phyloP scores from a whole-genome alignment of 1,140 invertebrate species.

The Panagrolaimus sp. region DNA sequence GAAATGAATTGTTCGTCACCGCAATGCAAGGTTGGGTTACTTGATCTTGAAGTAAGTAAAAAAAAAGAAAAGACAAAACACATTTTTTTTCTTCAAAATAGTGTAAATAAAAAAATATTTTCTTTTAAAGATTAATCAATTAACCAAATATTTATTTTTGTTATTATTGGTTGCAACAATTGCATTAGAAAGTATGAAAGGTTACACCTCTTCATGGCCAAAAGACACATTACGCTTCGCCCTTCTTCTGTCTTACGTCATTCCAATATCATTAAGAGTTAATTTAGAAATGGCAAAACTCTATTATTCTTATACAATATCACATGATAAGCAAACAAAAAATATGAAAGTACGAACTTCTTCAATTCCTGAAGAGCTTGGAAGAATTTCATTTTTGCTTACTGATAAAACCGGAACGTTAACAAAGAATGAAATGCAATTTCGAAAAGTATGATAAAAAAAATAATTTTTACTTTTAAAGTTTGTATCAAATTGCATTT shows the following conservation, averaged over 20 bases:
- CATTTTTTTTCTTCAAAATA: too few species aligned
- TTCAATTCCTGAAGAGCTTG: slow-evolving; percentile 94
- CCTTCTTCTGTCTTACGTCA: slow-evolving; percentile 95
- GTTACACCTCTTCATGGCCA: slow-evolving; percentile 70
- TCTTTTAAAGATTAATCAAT: slow-evolving; percentile 31
- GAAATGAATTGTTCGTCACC: slow-evolving; percentile 97
- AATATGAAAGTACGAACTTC: slow-evolving; percentile 92
- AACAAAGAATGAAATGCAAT: slow-evolving; percentile 94
- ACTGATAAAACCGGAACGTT: slow-evolving; percentile 97
- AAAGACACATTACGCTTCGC: slow-evolving; percentile 91
- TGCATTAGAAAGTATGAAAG: slow-evolving; percentile 74
- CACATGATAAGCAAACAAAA: slow-evolving; percentile 81
- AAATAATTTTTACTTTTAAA: slow-evolving; percentile 17
- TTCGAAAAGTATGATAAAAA: slow-evolving; percentile 48
- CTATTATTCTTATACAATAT: slow-evolving; percentile 93
- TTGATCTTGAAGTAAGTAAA: slow-evolving; percentile 73
- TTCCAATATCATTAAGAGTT: slow-evolving; percentile 91
- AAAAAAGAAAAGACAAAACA: too few species aligned
- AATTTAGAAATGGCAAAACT: slow-evolving; percentile 98
- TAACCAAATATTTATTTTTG: slow-evolving; percentile 73
- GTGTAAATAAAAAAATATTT: too few species aligned
- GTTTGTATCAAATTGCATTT: slow-evolving; percentile 55
- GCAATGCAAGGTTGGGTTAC: slow-evolving; percentile 82
- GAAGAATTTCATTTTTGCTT: slow-evolving; percentile 85
- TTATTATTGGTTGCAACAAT: slow-evolving; percentile 83